Evolutionary conservation across 2,797 vertebrate genomes (phyloP), one percentile per base, ranked within the genome.

Genomic region (Streptopelia turtur): DNA sequence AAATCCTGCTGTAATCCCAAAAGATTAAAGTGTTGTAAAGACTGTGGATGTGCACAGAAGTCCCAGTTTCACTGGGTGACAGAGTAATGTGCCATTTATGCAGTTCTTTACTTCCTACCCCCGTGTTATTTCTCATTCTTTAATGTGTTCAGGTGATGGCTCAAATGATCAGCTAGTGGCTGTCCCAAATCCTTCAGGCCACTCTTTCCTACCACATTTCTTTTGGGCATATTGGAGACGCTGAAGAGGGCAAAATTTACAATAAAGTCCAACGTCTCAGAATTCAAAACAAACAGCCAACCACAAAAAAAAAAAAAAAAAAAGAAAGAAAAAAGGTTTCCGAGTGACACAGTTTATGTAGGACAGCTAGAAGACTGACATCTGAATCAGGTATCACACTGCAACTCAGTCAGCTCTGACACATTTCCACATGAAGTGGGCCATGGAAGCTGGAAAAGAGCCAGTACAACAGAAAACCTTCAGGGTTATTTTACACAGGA

Each of bases 401-500:
- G 39, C 4, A 1, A 78, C 57, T 57, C 81, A 87, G 60, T 25
- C 78, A 91, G 61, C 39, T 57, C 59, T 63, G 55, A 92, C 61
- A 72, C n/a, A 55, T 52, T 87, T 75, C 50, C 68, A 77, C 60
- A 70, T 31, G 80, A 80, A 91, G 11, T 69, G n/a, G 49, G 72
- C 65, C 88, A 71, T 11, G 16, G 52, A 95, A 75, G 49, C 72
- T 91, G 69, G 61, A 95, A 50, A 83, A 87, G 31, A 92, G 57
- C 53, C 84, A 81, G 50, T 23, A 53, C 20, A 77, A 53, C 69
- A 81, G 64, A 84, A 91, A 85, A 71, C 20, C n/a, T 78, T 63
- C 76, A 72, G 24, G 21, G 47, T 75, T 93, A 33, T 57, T 91
- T 95, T 92, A 61, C 65, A 77, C 0, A 75, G 37, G 33, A 80